Percentiles rank a stretch among this genome's conserved stretches.
phyloP scores from a whole-genome alignment of 2,797 vertebrate species.

The Catostomus latipinnis region DNA sequence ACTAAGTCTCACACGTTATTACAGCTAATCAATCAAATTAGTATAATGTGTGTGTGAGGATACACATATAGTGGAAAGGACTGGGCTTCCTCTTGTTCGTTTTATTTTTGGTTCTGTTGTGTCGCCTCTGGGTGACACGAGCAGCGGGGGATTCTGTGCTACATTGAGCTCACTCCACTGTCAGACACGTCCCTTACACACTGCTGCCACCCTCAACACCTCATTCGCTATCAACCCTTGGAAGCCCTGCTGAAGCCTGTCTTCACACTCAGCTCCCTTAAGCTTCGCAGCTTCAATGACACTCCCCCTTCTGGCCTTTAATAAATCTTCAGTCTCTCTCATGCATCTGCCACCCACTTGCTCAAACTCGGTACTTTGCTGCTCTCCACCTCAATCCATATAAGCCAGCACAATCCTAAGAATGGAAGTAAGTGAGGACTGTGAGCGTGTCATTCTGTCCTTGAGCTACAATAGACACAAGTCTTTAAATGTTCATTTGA shows the following conservation, averaged over 20 bases:
- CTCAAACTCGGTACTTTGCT: conserved; percentile 35
- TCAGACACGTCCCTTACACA: conserved; percentile 63
- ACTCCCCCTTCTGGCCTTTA: conserved; percentile 44
- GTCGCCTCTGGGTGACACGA: conserved; percentile 68
- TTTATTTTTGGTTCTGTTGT: conserved; percentile 69
- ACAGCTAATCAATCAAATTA: conserved; percentile 76
- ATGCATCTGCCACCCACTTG: not conserved
- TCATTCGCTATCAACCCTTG: conserved; percentile 55
- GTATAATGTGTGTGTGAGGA: conserved; percentile 67
- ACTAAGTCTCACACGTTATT: conserved; percentile 57
- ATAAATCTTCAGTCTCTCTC: conserved; percentile 26
- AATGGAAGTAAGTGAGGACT: conserved; percentile 42
- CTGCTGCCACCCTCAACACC: conserved; percentile 62
- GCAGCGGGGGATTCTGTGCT: conserved; percentile 65
- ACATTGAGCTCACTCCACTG: conserved; percentile 51
- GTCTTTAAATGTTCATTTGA: conserved; percentile 37
- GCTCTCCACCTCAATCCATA: conserved; percentile 53
- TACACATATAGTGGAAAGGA: conserved; percentile 48
- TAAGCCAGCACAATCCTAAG: conserved; percentile 60
- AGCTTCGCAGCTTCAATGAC: conserved; percentile 35
- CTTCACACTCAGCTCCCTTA: conserved; percentile 53
- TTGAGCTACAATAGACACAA: conserved; percentile 44
- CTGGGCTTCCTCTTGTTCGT: conserved; percentile 53
- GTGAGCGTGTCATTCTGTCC: conserved; percentile 54
- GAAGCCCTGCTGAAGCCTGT: conserved; percentile 50